Evolutionary conservation across 2,113 vertebrate species (phyloP).

Genomic region (Dicerorhinus sumatrensis): DNA sequence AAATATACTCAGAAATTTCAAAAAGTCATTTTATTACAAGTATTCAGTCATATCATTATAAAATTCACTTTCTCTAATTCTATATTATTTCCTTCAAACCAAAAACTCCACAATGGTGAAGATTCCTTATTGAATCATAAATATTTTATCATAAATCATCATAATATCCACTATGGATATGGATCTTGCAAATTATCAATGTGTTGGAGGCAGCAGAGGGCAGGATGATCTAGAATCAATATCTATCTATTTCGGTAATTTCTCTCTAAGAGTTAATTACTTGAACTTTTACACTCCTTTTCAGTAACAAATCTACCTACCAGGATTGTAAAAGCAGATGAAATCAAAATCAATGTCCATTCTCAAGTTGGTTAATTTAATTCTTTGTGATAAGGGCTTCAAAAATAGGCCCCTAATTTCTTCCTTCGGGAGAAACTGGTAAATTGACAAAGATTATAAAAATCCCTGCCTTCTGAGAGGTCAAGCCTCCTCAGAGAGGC

Average conservation of each 20-base stretch:
- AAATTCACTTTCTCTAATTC: slow-evolving; percentile 23
- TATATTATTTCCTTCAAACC: background rate
- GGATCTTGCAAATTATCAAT: background rate
- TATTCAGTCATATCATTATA: background rate
- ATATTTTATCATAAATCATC: background rate
- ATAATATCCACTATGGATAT: background rate
- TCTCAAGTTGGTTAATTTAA: background rate
- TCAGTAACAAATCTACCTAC: background rate
- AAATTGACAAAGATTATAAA: background rate
- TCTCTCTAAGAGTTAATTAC: background rate
- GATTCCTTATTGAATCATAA: background rate
- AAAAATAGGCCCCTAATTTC: background rate
- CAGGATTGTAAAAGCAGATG: background rate
- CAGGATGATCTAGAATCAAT: background rate
- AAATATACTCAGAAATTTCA: slow-evolving; percentile 29
- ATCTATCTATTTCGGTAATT: slow-evolving; percentile 20
- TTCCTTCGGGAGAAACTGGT: background rate
- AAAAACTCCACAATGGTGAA: background rate
- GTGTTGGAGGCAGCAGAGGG: background rate
- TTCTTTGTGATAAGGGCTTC: slow-evolving; percentile 38
- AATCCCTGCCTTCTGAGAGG: background rate
- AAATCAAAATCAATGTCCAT: background rate
- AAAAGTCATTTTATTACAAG: background rate
- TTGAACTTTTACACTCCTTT: background rate
- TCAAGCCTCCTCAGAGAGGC: background rate